Evolutionary conservation across 2,113 vertebrate genomes (phyloP).

Genomic region (Corvus moneduloides): DNA sequence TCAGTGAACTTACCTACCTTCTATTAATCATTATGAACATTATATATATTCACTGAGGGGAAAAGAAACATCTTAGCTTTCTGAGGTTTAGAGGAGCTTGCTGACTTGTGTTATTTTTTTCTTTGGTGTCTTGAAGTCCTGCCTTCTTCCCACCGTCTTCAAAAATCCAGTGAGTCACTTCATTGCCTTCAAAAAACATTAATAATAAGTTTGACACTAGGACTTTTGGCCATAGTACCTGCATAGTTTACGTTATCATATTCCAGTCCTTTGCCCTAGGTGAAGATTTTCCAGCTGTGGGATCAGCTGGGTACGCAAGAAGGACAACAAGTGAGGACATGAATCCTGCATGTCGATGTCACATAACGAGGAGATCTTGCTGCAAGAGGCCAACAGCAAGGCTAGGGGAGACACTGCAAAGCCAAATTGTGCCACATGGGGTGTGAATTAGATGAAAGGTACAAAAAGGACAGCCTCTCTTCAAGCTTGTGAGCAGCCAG

Average conservation of each 20-base stretch:
- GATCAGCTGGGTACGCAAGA: background rate
- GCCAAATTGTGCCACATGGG: background rate
- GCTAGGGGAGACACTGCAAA: rapidly evolving
- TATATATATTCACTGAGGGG: background rate
- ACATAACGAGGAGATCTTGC: rapidly evolving
- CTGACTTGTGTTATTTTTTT: background rate
- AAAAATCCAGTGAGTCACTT: background rate
- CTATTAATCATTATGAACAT: background rate
- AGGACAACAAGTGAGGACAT: background rate
- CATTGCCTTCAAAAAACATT: background rate
- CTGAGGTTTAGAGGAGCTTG: background rate
- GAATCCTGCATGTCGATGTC: background rate
- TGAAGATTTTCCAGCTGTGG: background rate
- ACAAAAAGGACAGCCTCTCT: background rate
- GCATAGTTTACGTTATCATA: background rate
- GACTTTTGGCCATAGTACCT: background rate
- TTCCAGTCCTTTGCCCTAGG: background rate
- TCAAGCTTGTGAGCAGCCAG: background rate
- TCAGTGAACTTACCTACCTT: background rate
- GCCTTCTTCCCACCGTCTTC: background rate
- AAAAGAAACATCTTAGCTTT: background rate
- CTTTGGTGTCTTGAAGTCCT: background rate
- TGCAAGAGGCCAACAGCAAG: background rate
- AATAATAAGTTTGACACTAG: background rate
- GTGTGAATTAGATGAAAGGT: background rate